Base-by-base conservation (phyloP, 2,797 vertebrate species). In the Philypnodon macrostomus region DNA sequence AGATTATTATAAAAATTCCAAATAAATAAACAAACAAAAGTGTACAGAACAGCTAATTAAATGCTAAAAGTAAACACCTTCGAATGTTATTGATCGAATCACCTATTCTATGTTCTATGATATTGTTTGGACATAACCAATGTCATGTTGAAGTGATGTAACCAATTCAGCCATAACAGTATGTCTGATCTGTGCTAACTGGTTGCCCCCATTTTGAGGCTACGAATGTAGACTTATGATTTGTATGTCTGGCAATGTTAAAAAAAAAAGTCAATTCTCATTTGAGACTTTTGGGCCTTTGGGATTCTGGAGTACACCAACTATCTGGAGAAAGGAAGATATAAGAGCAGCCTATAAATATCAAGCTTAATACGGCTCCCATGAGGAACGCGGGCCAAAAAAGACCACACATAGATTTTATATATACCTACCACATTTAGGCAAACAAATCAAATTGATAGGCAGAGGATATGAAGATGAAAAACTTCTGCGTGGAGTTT, bases 331-430 rank as follows among this genome's bases (percentile, higher is more conserved):
- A 7, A 19, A 38, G 15, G 48, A 1, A 19, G 45, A 26, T 44
- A 33, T 27, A 18, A 19, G 24, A 38, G 42, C 2, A 30, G 58
- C 59, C 70, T 67, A 75, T 67, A 81, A 70, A 77, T 75, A 78
- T 37, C 47, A 60, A 47, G 14, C 71, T 66, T 57, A 45, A 59
- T 67, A 50, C 34, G 19, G 68, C 46, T 74, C 67, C 63, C 75
- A 55, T 19, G 53, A 67, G 68, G 61, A 65, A 21, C 39, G 17
- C 4, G 72, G 71, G 65, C 60, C 71, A 66, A 12, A 54, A 53
- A 47, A n/a, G 49, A 67, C 71, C 76, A 71, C 61, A 67, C 26
- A 37, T 27, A 47, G 47, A 16, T 30, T 17, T 7, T 12, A 3
- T 4, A 4, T 13, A 12, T 17, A 17, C 24, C 14, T 18, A 18